A percentile compares a stretch with the other conserved stretches of the same genome.
phyloP scores from a whole-genome alignment of 1,140 invertebrate genomes.

The Paraescarpia echinospica region DNA sequence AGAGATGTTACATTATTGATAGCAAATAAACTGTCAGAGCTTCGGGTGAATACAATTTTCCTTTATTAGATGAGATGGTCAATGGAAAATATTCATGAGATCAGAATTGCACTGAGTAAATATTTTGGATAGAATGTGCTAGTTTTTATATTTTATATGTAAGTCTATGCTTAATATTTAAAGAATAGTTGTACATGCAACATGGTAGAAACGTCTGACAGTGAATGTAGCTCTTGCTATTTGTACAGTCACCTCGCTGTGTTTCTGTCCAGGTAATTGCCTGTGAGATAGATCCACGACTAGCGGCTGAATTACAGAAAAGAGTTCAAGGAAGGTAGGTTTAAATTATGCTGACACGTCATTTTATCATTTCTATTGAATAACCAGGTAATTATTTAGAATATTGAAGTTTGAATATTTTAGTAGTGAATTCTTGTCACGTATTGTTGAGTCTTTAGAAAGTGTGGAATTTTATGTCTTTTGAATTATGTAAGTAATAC shows the following conservation, averaged over 20 bases:
- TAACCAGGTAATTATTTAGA: no score
- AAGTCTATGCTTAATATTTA: background rate
- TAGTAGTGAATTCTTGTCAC: no score
- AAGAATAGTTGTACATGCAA: background rate
- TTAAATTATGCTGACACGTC: background rate
- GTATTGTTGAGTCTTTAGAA: no score
- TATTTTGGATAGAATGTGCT: background rate
- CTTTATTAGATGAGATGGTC: background rate
- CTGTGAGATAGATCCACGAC: conserved; percentile 92
- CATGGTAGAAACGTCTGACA: background rate
- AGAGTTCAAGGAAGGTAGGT: conserved; percentile 82
- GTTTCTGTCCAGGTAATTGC: conserved; percentile 67
- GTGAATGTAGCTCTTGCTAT: no score
- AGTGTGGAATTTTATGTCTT: no score
- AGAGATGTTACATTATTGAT: background rate
- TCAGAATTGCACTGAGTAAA: background rate
- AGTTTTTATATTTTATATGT: background rate
- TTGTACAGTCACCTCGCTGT: background rate
- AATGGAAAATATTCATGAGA: background rate
- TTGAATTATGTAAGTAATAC: no score
- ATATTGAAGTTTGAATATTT: no score
- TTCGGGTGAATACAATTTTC: background rate
- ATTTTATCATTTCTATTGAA: background rate
- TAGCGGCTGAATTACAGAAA: conserved; percentile 97
- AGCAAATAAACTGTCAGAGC: background rate